phyloP scores from a whole-genome alignment of 2,797 vertebrate genomes.

The Tapirus indicus region DNA sequence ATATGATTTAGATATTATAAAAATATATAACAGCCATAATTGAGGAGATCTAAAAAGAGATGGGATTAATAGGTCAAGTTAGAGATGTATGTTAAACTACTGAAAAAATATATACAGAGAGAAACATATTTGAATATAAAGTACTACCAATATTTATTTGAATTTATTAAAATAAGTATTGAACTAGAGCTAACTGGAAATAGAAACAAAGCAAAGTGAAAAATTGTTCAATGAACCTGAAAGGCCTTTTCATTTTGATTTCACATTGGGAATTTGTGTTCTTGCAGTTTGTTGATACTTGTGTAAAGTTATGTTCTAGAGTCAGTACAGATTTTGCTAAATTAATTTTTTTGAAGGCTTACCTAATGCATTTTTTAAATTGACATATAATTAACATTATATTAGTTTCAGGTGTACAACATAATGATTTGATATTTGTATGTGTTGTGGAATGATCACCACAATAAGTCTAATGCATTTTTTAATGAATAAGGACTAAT shows the following conservation, averaged over 20 bases:
- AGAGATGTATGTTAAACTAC: background rate
- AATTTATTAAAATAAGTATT: background rate
- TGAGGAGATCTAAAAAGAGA: background rate
- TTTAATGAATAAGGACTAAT: background rate
- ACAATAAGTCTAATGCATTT: background rate
- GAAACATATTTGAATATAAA: background rate
- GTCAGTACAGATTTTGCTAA: background rate
- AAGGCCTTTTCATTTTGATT: slow-evolving; percentile 43
- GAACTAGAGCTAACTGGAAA: background rate
- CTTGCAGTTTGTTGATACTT: background rate
- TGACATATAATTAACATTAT: background rate
- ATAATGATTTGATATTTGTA: background rate
- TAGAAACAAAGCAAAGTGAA: background rate
- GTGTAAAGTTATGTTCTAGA: background rate
- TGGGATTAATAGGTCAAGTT: background rate
- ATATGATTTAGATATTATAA: background rate
- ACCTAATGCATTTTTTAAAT: background rate
- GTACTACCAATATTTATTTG: background rate
- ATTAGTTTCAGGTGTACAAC: background rate
- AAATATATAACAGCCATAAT: background rate
- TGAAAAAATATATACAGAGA: background rate
- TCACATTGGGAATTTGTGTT: background rate
- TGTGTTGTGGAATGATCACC: background rate
- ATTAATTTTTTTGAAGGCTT: background rate
- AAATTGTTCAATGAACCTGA: background rate